Percentiles rank a stretch among this genome's conserved stretches.
Evolutionary conservation across 2,113 vertebrate species (phyloP).

Genomic region (Herpailurus yagouaroundi): DNA sequence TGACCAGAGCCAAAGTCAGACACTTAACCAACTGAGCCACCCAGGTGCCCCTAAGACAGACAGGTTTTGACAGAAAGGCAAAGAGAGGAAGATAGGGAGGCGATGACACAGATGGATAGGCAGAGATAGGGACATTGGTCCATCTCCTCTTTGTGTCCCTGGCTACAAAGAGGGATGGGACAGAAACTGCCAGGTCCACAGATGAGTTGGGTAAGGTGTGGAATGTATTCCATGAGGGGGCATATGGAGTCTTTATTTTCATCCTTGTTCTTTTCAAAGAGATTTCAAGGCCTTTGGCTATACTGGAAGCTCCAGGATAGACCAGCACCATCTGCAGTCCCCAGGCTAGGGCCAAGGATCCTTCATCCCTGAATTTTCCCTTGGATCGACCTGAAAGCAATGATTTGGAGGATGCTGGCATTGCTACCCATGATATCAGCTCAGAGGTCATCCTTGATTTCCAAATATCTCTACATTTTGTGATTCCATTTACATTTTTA

Average conservation of each 20-base stretch:
- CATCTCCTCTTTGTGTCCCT: neutral
- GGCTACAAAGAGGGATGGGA: neutral
- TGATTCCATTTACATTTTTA: neutral
- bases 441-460: neutral
- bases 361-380: neutral
- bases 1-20: too few relatives aligned
- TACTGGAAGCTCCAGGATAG: neutral
- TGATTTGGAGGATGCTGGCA: neutral
- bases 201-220: neutral
- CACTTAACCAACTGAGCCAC: too few relatives aligned
- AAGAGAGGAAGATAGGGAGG: neutral
- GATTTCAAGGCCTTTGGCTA: neutral
- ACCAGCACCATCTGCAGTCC: neutral
- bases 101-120: neutral
- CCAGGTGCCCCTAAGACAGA: too few relatives aligned
- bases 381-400: neutral
- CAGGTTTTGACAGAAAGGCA: neutral
- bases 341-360: neutral
- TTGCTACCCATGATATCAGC: neutral
- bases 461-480: neutral
- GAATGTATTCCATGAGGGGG: neutral
- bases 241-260: neutral
- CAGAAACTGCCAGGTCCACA: neutral
- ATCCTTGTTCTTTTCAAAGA: neutral
- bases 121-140: neutral